These are phyloP conservation scores for Pomatostomus ruficeps DNA, from an alignment of 2,113 vertebrate species.

Conservation along the genomic window DNA sequence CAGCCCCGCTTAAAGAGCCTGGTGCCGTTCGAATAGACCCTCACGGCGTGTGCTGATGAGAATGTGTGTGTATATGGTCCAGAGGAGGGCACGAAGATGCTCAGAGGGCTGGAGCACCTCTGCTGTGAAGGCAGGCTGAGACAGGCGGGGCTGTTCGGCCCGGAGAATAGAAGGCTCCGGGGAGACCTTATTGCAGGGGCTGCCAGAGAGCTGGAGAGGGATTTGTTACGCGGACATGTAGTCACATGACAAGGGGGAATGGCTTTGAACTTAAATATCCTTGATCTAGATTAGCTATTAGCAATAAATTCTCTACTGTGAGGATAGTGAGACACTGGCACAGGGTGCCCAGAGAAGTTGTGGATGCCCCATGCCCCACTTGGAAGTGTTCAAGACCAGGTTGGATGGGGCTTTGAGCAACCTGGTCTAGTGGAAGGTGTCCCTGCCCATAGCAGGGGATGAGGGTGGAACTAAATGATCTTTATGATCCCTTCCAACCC, in stretches of 20 bases:
- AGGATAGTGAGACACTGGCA: not conserved
- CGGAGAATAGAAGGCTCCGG: not conserved
- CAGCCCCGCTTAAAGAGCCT: not conserved
- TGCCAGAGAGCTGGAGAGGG: not conserved
- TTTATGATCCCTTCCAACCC: not conserved
- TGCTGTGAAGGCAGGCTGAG: not conserved
- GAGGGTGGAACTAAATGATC: not conserved
- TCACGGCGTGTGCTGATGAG: accelerated
- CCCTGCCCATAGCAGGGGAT: not conserved
- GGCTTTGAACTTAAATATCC: not conserved
- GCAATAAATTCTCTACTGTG: not conserved
- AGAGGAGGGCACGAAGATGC: accelerated
- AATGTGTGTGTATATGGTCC: accelerated
- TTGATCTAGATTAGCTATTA: not conserved
- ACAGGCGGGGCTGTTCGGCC: not conserved
- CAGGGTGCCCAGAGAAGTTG: not conserved
- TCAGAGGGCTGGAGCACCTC: not conserved
- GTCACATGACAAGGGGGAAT: too few relatives aligned
- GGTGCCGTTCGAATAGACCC: accelerated
- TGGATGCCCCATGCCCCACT: not conserved
- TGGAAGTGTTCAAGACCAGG: not conserved
- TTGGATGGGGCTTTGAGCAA: not conserved
- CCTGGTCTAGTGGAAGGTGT: not conserved
- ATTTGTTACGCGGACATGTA: not conserved
- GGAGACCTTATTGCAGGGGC: not conserved